A percentile compares a stretch with the other conserved stretches of the same genome.
phyloP scores from a whole-genome alignment of 2,797 vertebrate genomes.

The Babyrousa celebensis region DNA sequence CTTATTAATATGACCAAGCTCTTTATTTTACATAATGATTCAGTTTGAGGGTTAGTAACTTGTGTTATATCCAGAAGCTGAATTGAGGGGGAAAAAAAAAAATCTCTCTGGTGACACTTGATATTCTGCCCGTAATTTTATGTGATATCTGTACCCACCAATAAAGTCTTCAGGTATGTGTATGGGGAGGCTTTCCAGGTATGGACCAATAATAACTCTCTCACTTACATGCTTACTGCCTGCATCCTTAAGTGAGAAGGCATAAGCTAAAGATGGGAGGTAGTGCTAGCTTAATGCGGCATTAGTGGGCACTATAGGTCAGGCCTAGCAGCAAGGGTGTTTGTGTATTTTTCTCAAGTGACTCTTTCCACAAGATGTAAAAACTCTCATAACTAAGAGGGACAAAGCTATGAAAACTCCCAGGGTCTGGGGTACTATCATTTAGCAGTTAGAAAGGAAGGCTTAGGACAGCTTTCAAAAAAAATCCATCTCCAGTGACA shows the following conservation, averaged over 20 bases:
- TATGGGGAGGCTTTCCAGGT: background rate
- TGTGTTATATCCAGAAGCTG: background rate
- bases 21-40: background rate
- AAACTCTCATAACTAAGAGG: constrained; percentile 15
- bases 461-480: background rate
- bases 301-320: background rate
- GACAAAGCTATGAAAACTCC: background rate
- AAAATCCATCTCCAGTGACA: background rate
- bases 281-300: background rate
- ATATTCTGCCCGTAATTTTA: background rate
- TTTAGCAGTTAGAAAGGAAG: background rate
- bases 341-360: constrained; percentile 1
- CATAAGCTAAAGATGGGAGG: background rate
- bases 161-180: background rate
- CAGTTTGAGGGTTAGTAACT: background rate
- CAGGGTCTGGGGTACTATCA: background rate
- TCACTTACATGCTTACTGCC: background rate
- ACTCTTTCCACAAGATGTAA: background rate
- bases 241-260: background rate
- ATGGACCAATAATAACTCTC: background rate
- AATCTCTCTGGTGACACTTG: background rate
- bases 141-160: background rate
- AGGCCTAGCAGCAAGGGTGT: background rate
- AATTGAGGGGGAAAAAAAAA: constrained; percentile 41
- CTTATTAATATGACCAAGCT: background rate